Percentiles rank a stretch among this genome's conserved stretches.
Evolutionary conservation across 2,113 vertebrate species (phyloP).

Genomic region (Myotis yumanensis): DNA sequence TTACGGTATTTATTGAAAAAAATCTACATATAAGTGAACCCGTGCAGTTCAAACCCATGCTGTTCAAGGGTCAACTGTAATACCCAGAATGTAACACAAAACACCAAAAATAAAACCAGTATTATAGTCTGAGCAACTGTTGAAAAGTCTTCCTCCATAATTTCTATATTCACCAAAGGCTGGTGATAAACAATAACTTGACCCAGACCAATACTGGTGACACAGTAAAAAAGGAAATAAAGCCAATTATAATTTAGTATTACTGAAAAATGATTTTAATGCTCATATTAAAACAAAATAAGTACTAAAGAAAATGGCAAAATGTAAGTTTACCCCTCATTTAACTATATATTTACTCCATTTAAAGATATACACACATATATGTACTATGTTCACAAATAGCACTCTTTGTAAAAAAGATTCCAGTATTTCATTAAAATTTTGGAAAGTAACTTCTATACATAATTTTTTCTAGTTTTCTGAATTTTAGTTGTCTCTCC

Average conservation of each 20-base stretch:
- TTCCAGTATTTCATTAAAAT: constrained; percentile 37
- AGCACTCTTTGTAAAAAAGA: neutral
- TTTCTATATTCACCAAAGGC: constrained; percentile 17
- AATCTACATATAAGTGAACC: neutral
- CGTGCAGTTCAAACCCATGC: neutral
- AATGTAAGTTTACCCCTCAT: neutral
- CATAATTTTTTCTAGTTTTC: constrained; percentile 2
- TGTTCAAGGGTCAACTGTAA: neutral
- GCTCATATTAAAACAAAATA: constrained; percentile 25
- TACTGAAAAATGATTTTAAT: constrained; percentile 38
- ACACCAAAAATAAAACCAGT: constrained; percentile 4
- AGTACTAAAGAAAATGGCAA: constrained; percentile 46
- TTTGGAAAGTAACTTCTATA: constrained; percentile 31
- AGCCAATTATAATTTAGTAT: constrained; percentile 38
- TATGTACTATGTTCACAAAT: neutral
- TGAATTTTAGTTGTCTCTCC: constrained; percentile 16
- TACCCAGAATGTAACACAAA: constrained; percentile 28
- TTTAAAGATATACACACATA: neutral
- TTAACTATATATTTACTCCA: constrained; percentile 49
- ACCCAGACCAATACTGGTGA: neutral
- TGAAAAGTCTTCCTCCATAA: constrained; percentile 18
- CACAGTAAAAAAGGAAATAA: constrained; percentile 55
- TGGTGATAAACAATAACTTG: neutral
- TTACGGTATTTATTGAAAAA: neutral
- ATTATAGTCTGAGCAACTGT: neutral